Conservation (phyloP, 2,888 invertebrate genomes). For the Chymomyza caudatula region DNA sequence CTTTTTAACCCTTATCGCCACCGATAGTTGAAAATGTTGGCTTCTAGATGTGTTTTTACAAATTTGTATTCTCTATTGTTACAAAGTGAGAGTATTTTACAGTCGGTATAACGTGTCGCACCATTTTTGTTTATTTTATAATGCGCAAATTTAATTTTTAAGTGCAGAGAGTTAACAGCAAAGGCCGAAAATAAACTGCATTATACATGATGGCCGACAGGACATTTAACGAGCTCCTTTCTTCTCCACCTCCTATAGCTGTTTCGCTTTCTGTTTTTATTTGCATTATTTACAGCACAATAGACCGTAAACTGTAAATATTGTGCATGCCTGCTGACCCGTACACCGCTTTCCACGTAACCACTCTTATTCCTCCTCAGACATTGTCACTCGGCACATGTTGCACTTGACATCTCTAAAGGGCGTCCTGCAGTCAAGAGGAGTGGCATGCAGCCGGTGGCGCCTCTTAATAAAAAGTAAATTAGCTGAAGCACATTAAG, state of each 20-base stretch:
- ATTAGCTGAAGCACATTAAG: slow-evolving; percentile 62
- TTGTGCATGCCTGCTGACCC: slow-evolving; percentile 8
- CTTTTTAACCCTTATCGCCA: too few species aligned
- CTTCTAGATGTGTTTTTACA: too few species aligned
- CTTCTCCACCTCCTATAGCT: background rate
- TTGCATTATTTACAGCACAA: slow-evolving; percentile 51
- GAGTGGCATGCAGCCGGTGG: background rate
- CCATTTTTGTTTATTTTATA: slow-evolving; percentile 14
- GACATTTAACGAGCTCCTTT: background rate
- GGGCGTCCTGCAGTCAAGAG: background rate
- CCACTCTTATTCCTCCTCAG: background rate
- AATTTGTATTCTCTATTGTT: too few species aligned
- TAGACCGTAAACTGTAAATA: slow-evolving; percentile 42
- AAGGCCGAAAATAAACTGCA: slow-evolving; percentile 33
- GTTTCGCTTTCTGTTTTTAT: slow-evolving; percentile 21
- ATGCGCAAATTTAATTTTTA: slow-evolving; percentile 48
- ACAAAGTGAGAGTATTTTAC: too few species aligned
- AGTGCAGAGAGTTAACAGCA: slow-evolving; percentile 25
- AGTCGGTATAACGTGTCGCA: too few species aligned
- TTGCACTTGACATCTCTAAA: background rate
- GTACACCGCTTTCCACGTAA: background rate
- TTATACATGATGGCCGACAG: slow-evolving; percentile 28
- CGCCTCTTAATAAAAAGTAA: slow-evolving; percentile 57
- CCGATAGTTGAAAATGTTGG: too few species aligned
- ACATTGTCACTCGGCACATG: background rate